These are phyloP conservation scores for Malaclemys terrapin DNA, from an alignment of 2,113 vertebrate genomes.

Conservation along the genomic window DNA sequence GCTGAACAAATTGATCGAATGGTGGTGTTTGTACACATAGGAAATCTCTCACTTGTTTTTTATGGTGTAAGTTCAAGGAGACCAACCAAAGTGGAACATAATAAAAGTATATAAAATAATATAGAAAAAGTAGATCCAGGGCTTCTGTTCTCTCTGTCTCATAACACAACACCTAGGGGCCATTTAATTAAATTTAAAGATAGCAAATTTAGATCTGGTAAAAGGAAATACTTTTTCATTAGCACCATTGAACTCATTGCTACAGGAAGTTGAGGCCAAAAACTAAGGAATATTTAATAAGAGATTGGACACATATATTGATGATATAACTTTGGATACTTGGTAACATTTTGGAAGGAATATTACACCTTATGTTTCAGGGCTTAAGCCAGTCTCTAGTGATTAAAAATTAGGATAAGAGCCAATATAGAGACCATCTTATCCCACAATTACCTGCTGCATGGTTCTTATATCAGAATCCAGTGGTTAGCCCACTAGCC, in stretches of 20 bases:
- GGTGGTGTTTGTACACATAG: background rate
- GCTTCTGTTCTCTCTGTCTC: background rate
- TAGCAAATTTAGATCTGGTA: background rate
- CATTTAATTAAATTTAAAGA: background rate
- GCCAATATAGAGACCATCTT: background rate
- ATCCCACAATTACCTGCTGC: background rate
- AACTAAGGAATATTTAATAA: too few species aligned
- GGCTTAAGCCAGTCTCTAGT: background rate
- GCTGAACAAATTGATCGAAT: background rate
- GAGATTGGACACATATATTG: too few species aligned
- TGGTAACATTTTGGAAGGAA: too few species aligned
- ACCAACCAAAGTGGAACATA: background rate
- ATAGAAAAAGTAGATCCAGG: background rate
- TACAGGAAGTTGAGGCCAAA: too few species aligned
- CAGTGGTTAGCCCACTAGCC: background rate
- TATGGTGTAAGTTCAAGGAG: background rate
- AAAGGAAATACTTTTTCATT: background rate
- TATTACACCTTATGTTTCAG: too few species aligned
- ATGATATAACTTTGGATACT: too few species aligned
- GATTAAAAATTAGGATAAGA: background rate
- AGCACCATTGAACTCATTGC: too few species aligned
- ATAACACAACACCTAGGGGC: background rate
- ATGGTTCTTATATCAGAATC: background rate
- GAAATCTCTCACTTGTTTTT: background rate
- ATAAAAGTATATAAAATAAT: background rate